These are phyloP conservation scores for Typhlichthys eigenmanni DNA, from an alignment of 2,797 vertebrate species.

Conservation along the genomic window DNA sequence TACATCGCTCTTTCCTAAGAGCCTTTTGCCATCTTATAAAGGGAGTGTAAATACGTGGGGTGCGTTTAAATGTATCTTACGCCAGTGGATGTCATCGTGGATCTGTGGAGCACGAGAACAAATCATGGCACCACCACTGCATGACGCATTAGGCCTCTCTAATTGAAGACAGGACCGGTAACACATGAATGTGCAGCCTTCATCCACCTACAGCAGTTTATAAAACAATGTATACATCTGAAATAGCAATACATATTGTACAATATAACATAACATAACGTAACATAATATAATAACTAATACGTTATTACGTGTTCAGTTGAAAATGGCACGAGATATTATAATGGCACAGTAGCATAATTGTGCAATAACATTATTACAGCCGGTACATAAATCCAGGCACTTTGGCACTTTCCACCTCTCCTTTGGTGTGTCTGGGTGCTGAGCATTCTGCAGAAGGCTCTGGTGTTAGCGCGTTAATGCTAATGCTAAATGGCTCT, in stretches of 20 bases:
- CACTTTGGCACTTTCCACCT: no score
- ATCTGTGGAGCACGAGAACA: conserved; percentile 3
- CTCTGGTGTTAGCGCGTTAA: conserved; percentile 34
- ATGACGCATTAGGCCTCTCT: neutral
- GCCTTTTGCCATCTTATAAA: neutral
- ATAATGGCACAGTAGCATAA: no score
- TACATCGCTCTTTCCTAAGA: conserved; percentile 2
- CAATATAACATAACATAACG: no score
- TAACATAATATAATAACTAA: no score
- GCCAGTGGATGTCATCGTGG: neutral
- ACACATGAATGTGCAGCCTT: neutral
- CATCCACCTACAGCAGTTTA: neutral
- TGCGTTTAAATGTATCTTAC: conserved; percentile 1
- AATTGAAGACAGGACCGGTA: neutral
- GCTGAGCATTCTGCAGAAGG: conserved; percentile 59
- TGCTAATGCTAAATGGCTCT: no score
- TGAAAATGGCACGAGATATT: no score
- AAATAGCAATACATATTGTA: no score
- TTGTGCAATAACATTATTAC: no score
- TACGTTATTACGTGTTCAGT: no score
- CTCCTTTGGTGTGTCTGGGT: conserved; percentile 42
- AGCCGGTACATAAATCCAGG: no score
- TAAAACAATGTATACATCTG: neutral
- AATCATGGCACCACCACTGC: neutral
- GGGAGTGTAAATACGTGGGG: conserved; percentile 11